A percentile compares a stretch with the other conserved stretches of the same genome.
Conservation (phyloP, 2,113 vertebrate genomes). For the Lampris megalopsis region DNA sequence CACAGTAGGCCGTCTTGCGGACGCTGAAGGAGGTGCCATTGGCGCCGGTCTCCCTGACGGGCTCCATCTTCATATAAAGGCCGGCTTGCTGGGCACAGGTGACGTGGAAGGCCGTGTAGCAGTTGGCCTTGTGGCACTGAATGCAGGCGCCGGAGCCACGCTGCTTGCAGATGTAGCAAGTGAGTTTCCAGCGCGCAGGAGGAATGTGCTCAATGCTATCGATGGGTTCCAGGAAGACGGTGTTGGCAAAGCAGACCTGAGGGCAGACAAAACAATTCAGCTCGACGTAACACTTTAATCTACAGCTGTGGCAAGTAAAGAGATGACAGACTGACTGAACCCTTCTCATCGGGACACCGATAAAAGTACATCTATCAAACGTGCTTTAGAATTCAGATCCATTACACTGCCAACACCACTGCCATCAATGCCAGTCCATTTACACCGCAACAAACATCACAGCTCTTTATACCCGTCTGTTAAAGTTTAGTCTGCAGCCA, state of each 20-base stretch:
- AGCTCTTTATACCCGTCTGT: no score
- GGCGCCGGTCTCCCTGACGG: constrained; percentile 94
- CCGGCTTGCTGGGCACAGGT: constrained; percentile 98
- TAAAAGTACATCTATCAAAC: no score
- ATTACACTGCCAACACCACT: no score
- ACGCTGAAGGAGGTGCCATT: constrained; percentile 98
- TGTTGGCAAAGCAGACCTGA: constrained; percentile 97
- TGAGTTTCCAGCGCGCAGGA: constrained; percentile 96
- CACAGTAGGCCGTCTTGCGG: constrained; percentile 97
- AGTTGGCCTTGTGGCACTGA: constrained; percentile 99
- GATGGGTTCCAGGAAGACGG: constrained; percentile 97
- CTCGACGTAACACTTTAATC: not conserved
- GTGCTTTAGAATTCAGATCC: no score
- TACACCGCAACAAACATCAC: no score
- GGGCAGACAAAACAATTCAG: not conserved
- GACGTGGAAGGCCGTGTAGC: constrained; percentile 98
- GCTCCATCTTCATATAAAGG: constrained; percentile 99
- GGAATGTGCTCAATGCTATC: constrained; percentile 99
- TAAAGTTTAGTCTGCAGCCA: no score
- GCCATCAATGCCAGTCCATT: no score
- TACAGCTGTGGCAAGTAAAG: not conserved
- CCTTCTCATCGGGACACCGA: not conserved
- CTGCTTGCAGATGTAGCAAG: constrained; percentile 99
- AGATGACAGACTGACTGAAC: not conserved
- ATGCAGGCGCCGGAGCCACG: constrained; percentile 97